phyloP scores from a whole-genome alignment of 2,797 vertebrate species.

The Cynodonichthys magdalenae region DNA sequence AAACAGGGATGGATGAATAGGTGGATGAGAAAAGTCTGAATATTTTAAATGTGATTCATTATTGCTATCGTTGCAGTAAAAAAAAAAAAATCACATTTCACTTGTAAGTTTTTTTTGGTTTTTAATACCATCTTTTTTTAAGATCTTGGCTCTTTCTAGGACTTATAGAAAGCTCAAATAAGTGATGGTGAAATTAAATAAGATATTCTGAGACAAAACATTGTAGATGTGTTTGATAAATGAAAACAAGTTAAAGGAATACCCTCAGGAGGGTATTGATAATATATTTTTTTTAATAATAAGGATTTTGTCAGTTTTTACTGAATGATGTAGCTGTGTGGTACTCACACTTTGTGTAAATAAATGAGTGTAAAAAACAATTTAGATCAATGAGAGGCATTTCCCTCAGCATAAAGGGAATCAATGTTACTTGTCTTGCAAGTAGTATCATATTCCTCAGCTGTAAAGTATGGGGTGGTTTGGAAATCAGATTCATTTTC shows the following conservation, averaged over 20 bases:
- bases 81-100: too few species aligned
- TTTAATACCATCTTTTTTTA: too few species aligned
- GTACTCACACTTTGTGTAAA: background rate
- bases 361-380: conserved; percentile 40
- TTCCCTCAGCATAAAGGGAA: conserved; percentile 36
- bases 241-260: background rate
- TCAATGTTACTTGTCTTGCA: conserved; percentile 28
- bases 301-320: conserved; percentile 10
- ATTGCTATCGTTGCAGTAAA: too few species aligned
- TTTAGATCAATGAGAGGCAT: conserved; percentile 24
- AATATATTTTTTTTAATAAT: conserved; percentile 16
- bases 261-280: background rate
- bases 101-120: too few species aligned
- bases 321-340: conserved; percentile 14
- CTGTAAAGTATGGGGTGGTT: conserved; percentile 21
- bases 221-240: background rate
- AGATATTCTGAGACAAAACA: background rate
- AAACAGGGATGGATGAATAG: too few species aligned
- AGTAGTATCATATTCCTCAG: conserved; percentile 4
- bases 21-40: too few species aligned
- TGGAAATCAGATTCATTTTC: conserved; percentile 42
- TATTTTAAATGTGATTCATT: too few species aligned
- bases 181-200: too few species aligned
- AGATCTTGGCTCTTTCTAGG: too few species aligned
- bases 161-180: too few species aligned